phyloP scores from a whole-genome alignment of 1,140 invertebrate species.

The Apis mellifera region DNA sequence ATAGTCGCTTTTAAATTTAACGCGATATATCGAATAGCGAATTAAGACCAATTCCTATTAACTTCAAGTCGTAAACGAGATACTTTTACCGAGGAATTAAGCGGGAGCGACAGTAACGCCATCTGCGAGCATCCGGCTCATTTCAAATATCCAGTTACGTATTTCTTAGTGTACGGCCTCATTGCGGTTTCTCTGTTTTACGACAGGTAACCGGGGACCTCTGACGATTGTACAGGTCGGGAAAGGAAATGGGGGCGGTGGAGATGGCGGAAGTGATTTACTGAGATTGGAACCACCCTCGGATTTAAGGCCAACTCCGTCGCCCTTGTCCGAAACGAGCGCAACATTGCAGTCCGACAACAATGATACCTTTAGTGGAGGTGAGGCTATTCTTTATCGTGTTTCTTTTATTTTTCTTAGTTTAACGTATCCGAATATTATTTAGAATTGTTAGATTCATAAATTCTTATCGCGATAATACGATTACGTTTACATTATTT shows the following conservation, averaged over 20 bases:
- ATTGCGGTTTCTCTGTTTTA: slow-evolving; percentile 54
- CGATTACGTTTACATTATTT: no score
- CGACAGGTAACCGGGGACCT: slow-evolving; percentile 76
- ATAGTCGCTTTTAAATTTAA: no score
- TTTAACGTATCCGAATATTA: background rate
- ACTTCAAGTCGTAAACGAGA: no score
- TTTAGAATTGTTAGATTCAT: no score
- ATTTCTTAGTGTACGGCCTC: slow-evolving; percentile 8
- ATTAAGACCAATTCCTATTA: background rate
- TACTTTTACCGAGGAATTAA: background rate
- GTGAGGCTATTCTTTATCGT: slow-evolving; percentile 54
- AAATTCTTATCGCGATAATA: no score
- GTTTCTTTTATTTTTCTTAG: background rate
- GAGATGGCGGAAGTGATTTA: slow-evolving; percentile 70
- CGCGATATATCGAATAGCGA: no score
- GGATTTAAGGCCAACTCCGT: slow-evolving; percentile 72
- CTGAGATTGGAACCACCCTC: slow-evolving; percentile 71
- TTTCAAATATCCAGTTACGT: background rate
- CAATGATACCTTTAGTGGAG: slow-evolving; percentile 73
- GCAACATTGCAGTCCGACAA: slow-evolving; percentile 74
- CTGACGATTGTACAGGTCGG: slow-evolving; percentile 76
- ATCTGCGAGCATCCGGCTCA: background rate
- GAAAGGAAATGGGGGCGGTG: slow-evolving; percentile 64
- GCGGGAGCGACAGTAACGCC: background rate
- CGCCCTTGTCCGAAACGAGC: slow-evolving; percentile 75